Evolutionary conservation across 2,113 vertebrate genomes (phyloP).

Genomic region (Cavia porcellus): DNA sequence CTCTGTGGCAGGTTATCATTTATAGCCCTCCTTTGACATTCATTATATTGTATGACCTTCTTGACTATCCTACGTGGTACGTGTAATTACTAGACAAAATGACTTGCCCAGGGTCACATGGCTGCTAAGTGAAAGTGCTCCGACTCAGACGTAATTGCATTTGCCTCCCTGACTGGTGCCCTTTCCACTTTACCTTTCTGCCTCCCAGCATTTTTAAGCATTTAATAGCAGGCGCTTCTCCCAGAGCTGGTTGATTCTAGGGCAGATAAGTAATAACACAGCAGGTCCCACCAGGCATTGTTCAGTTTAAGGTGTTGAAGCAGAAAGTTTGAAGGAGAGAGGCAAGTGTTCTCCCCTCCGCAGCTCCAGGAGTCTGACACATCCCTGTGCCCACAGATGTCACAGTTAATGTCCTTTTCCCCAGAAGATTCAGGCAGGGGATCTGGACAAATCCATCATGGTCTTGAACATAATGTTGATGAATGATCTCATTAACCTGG

Average conservation of each 20-base stretch:
- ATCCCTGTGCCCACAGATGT: constrained; percentile 71
- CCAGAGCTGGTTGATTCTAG: constrained; percentile 64
- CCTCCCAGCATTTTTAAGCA: not conserved
- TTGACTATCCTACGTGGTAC: not conserved
- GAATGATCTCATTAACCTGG: constrained; percentile 70
- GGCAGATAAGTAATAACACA: constrained; percentile 73
- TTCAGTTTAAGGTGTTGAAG: constrained; percentile 60
- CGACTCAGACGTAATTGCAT: not conserved
- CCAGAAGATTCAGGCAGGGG: constrained; percentile 56
- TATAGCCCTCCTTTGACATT: not conserved
- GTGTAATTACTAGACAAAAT: not conserved
- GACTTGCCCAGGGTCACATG: constrained; percentile 54
- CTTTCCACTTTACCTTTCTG: not conserved
- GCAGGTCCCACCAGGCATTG: constrained; percentile 49
- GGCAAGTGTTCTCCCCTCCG: constrained; percentile 8
- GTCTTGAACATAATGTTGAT: constrained; percentile 61
- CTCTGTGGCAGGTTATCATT: not conserved
- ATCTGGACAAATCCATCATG: constrained; percentile 59
- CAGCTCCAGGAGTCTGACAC: constrained; percentile 54
- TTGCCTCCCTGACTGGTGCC: not conserved
- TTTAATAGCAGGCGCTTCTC: constrained; percentile 32
- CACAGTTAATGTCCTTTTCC: constrained; percentile 70
- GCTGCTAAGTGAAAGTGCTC: not conserved
- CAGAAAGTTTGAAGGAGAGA: constrained; percentile 64
- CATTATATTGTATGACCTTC: not conserved